These are phyloP conservation scores for Stichopus horrens DNA, from an alignment of 53 echinoderm and acorn worm species.

Conservation along the genomic window DNA sequence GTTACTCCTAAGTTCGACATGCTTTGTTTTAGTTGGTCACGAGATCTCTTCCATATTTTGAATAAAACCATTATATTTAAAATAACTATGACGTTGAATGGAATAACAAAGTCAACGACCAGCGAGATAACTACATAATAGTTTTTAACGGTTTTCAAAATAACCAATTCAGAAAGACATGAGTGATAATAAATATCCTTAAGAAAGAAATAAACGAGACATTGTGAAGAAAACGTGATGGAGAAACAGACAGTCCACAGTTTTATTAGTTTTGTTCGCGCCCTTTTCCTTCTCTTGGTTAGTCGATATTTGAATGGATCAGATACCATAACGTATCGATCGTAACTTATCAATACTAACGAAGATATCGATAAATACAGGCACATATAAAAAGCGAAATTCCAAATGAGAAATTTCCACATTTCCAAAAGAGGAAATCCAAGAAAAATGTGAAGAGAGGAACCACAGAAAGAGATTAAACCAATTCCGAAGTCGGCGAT, in stretches of 20 bases:
- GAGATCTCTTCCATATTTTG: conserved; percentile 21
- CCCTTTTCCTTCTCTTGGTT: background rate
- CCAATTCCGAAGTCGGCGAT: conserved; percentile 37
- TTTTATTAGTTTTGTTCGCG: background rate
- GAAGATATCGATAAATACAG: conserved; percentile 17
- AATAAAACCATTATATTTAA: conserved; percentile 14
- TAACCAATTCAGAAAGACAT: background rate
- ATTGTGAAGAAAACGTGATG: background rate
- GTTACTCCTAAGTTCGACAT: conserved; percentile 18
- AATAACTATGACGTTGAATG: background rate
- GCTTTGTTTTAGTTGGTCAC: conserved; percentile 9
- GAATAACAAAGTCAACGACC: conserved; percentile 24
- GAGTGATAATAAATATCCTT: background rate
- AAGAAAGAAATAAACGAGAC: background rate
- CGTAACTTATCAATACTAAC: conserved; percentile 21
- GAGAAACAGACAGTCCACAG: background rate
- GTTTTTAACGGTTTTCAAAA: background rate
- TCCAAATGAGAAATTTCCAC: background rate
- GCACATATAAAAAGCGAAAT: background rate
- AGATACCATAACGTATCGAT: conserved; percentile 49
- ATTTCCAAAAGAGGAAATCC: background rate
- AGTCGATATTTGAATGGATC: conserved; percentile 37
- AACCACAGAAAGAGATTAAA: background rate
- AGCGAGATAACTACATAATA: background rate
- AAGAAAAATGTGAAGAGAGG: background rate